These are phyloP conservation scores for Florisuga fusca DNA, from an alignment of 2,797 vertebrate species.

Conservation along the genomic window DNA sequence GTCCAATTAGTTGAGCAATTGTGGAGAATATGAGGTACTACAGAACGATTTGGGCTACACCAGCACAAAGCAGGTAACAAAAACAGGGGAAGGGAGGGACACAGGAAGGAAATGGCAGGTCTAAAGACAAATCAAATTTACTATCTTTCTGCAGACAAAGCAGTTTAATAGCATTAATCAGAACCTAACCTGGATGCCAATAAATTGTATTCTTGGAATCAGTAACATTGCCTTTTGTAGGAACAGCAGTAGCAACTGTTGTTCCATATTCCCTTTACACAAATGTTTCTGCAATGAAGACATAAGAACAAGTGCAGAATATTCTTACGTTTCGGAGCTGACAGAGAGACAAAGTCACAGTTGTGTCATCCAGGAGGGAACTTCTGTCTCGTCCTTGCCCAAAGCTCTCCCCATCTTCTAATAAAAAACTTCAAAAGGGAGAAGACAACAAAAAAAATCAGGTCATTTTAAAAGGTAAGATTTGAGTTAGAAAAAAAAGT, in stretches of 20 bases:
- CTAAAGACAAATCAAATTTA: not conserved
- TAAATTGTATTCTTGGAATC: not conserved
- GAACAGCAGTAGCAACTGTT: not conserved
- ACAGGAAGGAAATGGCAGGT: not conserved
- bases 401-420: conserved; percentile 96
- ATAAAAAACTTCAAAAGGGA: conserved; percentile 84
- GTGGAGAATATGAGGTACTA: not conserved
- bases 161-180: not conserved
- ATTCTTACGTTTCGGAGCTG: conserved; percentile 92
- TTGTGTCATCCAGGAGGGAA: conserved; percentile 95
- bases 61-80: not conserved
- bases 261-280: not conserved
- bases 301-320: not conserved
- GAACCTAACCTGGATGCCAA: rapidly evolving
- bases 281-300: not conserved
- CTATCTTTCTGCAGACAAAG: not conserved
- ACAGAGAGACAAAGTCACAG: conserved; percentile 92
- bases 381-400: conserved; percentile 94
- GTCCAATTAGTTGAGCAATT: not conserved
- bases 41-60: not conserved
- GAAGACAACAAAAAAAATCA: not conserved
- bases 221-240: not conserved
- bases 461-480: not conserved
- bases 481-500: not conserved
- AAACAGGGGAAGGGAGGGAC: not conserved